phyloP scores from a whole-genome alignment of 2,797 vertebrate genomes.

The Selene dorsalis region DNA sequence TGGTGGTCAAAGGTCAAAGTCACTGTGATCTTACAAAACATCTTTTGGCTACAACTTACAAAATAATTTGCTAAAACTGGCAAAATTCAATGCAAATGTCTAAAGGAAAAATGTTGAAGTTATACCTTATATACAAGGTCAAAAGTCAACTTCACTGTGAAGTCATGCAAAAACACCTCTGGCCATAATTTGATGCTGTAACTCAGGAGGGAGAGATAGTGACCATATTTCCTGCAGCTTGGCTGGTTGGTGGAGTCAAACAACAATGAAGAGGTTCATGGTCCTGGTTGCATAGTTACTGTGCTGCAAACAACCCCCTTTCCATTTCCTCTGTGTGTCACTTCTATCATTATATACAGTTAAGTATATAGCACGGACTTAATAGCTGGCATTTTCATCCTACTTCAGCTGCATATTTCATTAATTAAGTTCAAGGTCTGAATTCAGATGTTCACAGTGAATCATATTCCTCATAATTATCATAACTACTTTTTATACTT shows the following conservation, averaged over 20 bases:
- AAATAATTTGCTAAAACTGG: background rate
- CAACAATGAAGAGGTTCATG: background rate
- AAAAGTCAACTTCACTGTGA: background rate
- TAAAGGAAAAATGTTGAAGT: background rate
- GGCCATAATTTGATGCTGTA: too few species aligned
- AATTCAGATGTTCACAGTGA: slow-evolving; percentile 5
- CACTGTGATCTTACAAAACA: too few species aligned
- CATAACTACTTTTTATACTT: background rate
- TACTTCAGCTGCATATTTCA: background rate
- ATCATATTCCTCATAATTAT: background rate
- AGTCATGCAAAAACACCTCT: too few species aligned
- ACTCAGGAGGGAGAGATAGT: background rate
- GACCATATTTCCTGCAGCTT: background rate
- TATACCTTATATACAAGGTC: background rate
- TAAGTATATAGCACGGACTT: background rate
- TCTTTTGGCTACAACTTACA: too few species aligned
- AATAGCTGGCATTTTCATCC: background rate
- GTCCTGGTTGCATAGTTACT: slow-evolving; percentile 1
- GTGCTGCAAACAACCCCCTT: slow-evolving; percentile 13
- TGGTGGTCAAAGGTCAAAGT: background rate
- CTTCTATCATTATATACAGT: background rate
- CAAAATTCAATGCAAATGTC: background rate
- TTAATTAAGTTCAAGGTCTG: slow-evolving; percentile 12
- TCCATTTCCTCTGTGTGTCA: background rate
- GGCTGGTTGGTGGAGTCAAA: background rate